Evolutionary conservation across 2,797 vertebrate species (phyloP).

Genomic region (Pempheris klunzingeri): DNA sequence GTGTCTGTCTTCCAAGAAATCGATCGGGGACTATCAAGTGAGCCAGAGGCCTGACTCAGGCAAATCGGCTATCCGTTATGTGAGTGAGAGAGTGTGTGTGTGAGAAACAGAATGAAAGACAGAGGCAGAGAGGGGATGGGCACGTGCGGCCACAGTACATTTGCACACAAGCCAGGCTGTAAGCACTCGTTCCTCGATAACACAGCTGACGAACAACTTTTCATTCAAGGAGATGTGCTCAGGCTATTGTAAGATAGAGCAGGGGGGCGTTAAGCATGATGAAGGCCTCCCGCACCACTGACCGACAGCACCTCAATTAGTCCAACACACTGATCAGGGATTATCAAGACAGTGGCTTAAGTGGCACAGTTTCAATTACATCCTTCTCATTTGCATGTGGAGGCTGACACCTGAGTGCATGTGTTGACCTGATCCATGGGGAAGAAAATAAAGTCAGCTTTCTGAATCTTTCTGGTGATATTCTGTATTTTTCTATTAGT

Average conservation of each 20-base stretch:
- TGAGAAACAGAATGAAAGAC: slow-evolving; percentile 22
- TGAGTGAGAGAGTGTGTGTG: slow-evolving; percentile 43
- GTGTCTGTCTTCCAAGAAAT: slow-evolving; percentile 76
- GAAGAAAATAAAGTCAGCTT: background rate
- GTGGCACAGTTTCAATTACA: slow-evolving; percentile 60
- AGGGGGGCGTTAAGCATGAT: slow-evolving; percentile 17
- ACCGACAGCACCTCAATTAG: slow-evolving; percentile 68
- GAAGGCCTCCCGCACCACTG: slow-evolving; percentile 45
- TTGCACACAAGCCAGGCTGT: slow-evolving; percentile 27
- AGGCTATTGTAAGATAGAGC: background rate
- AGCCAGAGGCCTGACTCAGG: slow-evolving; percentile 83
- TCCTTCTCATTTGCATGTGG: slow-evolving; percentile 24
- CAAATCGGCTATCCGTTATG: slow-evolving; percentile 54
- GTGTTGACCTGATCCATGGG: slow-evolving; percentile 1
- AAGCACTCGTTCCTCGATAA: slow-evolving; percentile 22
- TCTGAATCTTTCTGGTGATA: background rate
- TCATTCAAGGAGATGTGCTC: slow-evolving; percentile 28
- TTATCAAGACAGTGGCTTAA: slow-evolving; percentile 58
- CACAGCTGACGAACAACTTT: slow-evolving; percentile 35
- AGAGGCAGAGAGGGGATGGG: slow-evolving; percentile 23
- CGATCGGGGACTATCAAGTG: slow-evolving; percentile 76
- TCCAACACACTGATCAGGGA: slow-evolving; percentile 59
- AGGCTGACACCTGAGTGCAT: slow-evolving; percentile 18
- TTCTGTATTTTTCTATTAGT: background rate
- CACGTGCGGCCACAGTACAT: slow-evolving; percentile 26